Evolutionary conservation across 2,888 invertebrate genomes (phyloP), one percentile per base, ranked within the genome.

Genomic region (Phorcus lineatus): DNA sequence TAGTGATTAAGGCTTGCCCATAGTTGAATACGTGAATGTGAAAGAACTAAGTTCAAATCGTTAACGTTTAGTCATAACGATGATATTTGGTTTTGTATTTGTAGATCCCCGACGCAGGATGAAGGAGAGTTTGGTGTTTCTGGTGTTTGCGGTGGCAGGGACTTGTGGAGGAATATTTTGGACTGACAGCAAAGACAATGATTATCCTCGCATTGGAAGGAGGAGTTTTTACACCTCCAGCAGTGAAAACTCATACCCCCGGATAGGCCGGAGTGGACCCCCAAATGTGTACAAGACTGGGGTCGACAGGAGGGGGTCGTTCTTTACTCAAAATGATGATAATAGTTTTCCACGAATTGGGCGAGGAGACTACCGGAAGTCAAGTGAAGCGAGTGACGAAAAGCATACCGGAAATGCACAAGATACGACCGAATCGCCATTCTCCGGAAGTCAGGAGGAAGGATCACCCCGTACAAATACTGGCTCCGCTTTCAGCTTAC

Each of bases 141-240:
- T 82, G 40, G n/a, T 80, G 55, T 79, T 74, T 36, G 57, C 78
- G 0, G 52, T 82, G 53, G 80, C 80, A 0, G 80, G 83, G 17
- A 76, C 77, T 54, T 75, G 78, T 53, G 82, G 78, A 13, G 81
- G 82, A 1, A 81, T 86, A n/a, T 86, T 86, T 82, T 86, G 82
- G 81, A 86, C 83, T 13, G 75, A 82, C 53, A 77, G 81, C 79
- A 81, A 77, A 74, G 82, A 82, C 66, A 83, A 84, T 75, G 84
- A 84, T 81, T 86, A 84, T 66, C 84, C 84, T 0, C 70, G 84
- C 7, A 82, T 86, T 1, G 86, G 86, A 40, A 54, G 84, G 11
- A 76, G 86, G 11, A 82, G 79, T 55, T 81, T 83, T 77, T 86
- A 81, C 80, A 83, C 86, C 11, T 77, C 67, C 57, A 79, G 79